A percentile compares a stretch with the other conserved stretches of the same genome.
Evolutionary conservation across 2,797 vertebrate genomes (phyloP).

Genomic region (Amazonetta brasiliensis): DNA sequence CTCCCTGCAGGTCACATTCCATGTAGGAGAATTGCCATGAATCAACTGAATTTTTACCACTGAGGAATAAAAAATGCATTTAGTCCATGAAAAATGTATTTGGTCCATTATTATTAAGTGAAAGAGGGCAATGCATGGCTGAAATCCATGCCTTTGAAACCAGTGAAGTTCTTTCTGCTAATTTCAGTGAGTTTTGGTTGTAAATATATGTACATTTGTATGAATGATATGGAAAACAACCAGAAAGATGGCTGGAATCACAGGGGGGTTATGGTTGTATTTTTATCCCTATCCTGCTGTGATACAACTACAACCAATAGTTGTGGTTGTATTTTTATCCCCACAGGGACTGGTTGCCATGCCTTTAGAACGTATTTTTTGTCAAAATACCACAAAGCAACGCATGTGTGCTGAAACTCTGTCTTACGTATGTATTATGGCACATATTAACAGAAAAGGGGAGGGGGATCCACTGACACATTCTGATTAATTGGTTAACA

Average conservation of each 20-base stretch:
- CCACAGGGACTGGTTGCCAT: neutral
- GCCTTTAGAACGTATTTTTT: neutral
- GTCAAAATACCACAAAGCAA: neutral
- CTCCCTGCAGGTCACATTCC: neutral
- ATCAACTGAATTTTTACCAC: neutral
- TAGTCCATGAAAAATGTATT: neutral
- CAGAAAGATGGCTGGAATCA: neutral
- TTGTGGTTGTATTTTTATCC: neutral
- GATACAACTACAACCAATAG: neutral
- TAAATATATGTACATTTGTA: neutral
- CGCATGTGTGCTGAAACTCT: neutral
- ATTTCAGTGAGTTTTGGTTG: neutral
- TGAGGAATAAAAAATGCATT: neutral
- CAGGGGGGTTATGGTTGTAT: neutral
- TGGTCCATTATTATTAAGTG: neutral
- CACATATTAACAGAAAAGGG: neutral
- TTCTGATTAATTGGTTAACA: slow-evolving; percentile 62
- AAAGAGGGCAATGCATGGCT: neutral
- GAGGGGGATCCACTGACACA: slow-evolving; percentile 24
- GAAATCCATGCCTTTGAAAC: neutral
- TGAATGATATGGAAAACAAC: neutral
- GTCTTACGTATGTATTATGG: neutral
- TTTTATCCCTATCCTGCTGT: neutral
- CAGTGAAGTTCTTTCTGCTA: neutral
- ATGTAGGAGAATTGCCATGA: neutral